Evolutionary conservation across 2,113 vertebrate genomes (phyloP), one percentile per base, ranked within the genome.

Genomic region (Poecilia latipinna): DNA sequence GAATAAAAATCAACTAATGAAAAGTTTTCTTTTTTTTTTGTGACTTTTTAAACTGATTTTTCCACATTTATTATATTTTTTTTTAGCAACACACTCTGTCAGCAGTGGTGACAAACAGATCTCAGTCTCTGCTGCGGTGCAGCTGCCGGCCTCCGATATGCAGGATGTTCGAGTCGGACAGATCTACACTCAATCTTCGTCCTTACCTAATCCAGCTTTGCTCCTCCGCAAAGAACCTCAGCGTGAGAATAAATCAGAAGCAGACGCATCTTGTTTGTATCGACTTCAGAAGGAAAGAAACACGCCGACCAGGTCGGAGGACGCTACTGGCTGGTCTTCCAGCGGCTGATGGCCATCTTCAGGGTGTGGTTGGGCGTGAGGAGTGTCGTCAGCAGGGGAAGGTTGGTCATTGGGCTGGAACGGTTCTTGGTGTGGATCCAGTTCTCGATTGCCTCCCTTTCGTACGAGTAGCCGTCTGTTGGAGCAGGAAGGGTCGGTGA

Each of bases 351-450:
- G 1, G 97, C 97, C 97, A 98, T 98, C 93, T 98, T 98, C 51
- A 99, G 93, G 4, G 96, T 97, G 88, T 97, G 92, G 67, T 99
- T 99, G 5, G 98, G 97, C 12, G 94, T 99, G 51, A 99, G 96
- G 65, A 94, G 51, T 1, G 94, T 90, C 0, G 96, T 97, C 74
- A 91, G 87, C 29, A 99, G 93, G 35, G 95, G 95, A 32, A 99
- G 95, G 82, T 99, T 99, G 1, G 98, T 99, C 98, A 99, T 99
- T 51, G 98, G 98, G 77, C 98, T 99, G 3, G 96, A 95, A 4
- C 95, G 96, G 86, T 95, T 96, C 86, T 96, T 96, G 0, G 75
- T 96, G 89, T 81, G 93, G 87, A 99, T 94, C 98, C 98, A 99
- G 3, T 91, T 95, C 86, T 97, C 95, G 31, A 99, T 96, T 32